These are phyloP conservation scores for Mechanitis messenoides DNA, from an alignment of 2,888 invertebrate species.

Conservation along the genomic window DNA sequence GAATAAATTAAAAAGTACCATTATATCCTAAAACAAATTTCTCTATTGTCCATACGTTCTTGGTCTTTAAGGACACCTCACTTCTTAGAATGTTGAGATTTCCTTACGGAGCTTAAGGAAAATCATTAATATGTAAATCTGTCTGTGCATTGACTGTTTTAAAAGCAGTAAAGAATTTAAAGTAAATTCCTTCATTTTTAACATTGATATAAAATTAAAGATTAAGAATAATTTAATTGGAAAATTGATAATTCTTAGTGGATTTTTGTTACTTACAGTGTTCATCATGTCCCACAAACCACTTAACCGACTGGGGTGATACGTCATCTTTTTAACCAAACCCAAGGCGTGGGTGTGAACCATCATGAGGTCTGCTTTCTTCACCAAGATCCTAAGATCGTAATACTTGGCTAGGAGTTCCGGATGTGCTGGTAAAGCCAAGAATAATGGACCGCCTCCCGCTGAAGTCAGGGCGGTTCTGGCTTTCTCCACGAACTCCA, in stretches of 20 bases:
- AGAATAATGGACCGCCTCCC: slow-evolving; percentile 72
- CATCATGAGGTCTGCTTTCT: slow-evolving; percentile 81
- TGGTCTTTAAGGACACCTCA: not conserved
- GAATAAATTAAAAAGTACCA: too few relatives aligned
- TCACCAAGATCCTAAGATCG: slow-evolving; percentile 80
- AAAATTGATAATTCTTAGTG: not conserved
- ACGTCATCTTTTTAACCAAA: slow-evolving; percentile 80
- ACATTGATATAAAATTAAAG: not conserved
- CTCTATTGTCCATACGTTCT: too few relatives aligned
- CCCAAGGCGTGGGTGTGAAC: slow-evolving; percentile 82
- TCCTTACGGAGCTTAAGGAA: slow-evolving; percentile 1
- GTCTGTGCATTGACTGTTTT: not conserved
- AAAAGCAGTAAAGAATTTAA: not conserved
- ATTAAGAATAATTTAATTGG: not conserved
- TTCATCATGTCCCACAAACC: slow-evolving; percentile 87
- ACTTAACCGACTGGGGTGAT: slow-evolving; percentile 84
- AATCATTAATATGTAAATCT: not conserved
- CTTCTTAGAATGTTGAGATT: not conserved
- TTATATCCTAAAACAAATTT: too few relatives aligned
- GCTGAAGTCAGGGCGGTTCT: slow-evolving; percentile 64
- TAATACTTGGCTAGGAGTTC: slow-evolving; percentile 83
- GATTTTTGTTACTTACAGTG: slow-evolving; percentile 70
- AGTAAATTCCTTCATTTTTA: not conserved
- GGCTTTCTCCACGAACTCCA: slow-evolving; percentile 63
- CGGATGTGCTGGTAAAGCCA: slow-evolving; percentile 79